Evolutionary conservation across 1,140 invertebrate genomes (phyloP).

Genomic region (Rhyacophila brunnea): DNA sequence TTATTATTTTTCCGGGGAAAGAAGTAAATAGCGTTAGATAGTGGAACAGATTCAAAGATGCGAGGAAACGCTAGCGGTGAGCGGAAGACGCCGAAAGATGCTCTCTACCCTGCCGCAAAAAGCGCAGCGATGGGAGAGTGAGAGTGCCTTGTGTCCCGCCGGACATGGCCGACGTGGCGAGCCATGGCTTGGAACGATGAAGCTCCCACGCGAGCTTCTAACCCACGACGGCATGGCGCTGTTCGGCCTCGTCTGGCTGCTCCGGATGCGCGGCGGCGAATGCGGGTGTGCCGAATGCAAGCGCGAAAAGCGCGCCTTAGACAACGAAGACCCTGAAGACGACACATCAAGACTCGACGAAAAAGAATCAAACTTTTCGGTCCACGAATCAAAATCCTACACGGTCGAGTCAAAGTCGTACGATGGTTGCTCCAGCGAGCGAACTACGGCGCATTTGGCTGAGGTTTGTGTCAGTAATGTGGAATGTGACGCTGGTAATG

Average conservation of each 20-base stretch:
- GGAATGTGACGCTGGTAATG: constrained; percentile 20
- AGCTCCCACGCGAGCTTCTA: constrained; percentile 42
- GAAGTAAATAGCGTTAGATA: no score
- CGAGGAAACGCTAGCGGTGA: no score
- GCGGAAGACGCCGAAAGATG: constrained; percentile 7
- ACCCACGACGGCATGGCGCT: constrained; percentile 80
- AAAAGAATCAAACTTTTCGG: background rate
- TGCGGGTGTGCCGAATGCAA: constrained; percentile 69
- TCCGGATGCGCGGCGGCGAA: constrained; percentile 73
- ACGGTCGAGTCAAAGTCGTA: constrained; percentile 36
- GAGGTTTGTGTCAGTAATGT: constrained; percentile 24
- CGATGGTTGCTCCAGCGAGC: constrained; percentile 34
- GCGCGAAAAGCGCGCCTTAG: constrained; percentile 55
- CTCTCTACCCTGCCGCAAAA: constrained; percentile 2
- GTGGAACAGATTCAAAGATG: no score
- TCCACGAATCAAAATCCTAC: background rate
- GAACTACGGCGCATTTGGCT: constrained; percentile 24
- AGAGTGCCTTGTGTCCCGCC: background rate
- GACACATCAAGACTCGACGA: constrained; percentile 39
- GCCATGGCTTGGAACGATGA: constrained; percentile 10
- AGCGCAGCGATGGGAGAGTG: background rate
- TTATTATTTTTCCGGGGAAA: no score
- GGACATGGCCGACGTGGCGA: constrained; percentile 11
- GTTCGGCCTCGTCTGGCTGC: constrained; percentile 80
- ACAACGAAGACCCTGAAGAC: constrained; percentile 40